These are phyloP conservation scores for Tamandua tetradactyla DNA, from an alignment of 2,797 vertebrate genomes.

Conservation along the genomic window DNA sequence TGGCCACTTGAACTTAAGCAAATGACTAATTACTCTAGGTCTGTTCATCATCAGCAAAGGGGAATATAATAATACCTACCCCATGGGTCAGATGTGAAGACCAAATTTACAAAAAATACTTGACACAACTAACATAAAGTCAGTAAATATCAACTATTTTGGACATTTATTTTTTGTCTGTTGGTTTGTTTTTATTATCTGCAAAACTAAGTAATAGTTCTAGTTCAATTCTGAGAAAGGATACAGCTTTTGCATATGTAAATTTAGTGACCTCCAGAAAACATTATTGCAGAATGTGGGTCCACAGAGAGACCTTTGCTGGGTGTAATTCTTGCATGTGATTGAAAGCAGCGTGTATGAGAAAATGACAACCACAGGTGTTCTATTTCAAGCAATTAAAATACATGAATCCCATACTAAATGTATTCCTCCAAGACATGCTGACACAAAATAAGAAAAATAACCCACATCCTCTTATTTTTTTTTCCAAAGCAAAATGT, in stretches of 20 bases:
- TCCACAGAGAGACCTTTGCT: conserved; percentile 28
- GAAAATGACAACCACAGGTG: conserved; percentile 22
- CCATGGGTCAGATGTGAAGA: too few relatives aligned
- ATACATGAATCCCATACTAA: background rate
- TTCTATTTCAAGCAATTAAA: conserved; percentile 57
- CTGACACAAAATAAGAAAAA: conserved; percentile 59
- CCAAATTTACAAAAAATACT: background rate
- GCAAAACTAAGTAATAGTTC: background rate
- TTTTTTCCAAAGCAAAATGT: conserved; percentile 20
- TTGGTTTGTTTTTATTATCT: background rate
- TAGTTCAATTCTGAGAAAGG: background rate
- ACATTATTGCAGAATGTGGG: background rate
- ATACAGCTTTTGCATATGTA: background rate
- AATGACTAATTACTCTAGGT: background rate
- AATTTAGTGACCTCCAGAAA: background rate
- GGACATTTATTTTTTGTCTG: background rate
- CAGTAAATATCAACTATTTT: background rate
- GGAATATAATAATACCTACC: background rate
- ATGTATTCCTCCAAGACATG: background rate
- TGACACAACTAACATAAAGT: background rate
- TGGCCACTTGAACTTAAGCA: background rate
- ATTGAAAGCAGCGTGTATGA: background rate
- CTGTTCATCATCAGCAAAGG: background rate
- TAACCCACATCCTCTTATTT: background rate
- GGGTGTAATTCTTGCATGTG: background rate